Base-by-base conservation (phyloP, 2,888 invertebrate species). In the Tricholauxania praeusta region DNA sequence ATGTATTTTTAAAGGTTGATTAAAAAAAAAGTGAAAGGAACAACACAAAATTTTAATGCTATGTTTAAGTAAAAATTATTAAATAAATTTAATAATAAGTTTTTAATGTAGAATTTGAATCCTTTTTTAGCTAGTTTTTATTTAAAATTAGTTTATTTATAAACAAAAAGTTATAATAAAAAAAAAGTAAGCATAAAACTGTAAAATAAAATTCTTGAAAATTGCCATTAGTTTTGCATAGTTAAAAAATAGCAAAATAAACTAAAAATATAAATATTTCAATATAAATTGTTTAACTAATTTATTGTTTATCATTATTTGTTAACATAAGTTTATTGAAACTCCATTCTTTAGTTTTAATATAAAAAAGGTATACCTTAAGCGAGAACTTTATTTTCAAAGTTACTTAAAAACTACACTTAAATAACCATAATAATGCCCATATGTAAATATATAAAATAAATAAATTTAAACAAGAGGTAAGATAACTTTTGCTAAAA, bases 201-300 rank as follows among this genome's bases (percentile, higher is more conserved):
- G 15, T 17, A 55, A 67, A 62, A 39, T 39, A 55, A n/a, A 64
- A 79, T 77, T 64, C 62, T 53, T 78, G 77, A 74, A 82, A 77
- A 80, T 80, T 81, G 83, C 83, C 83, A 83, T 82, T 82, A 83
- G 82, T 79, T 82, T 76, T 81, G 39, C 49, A 73, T 70, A 62
- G n/a, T 39, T 48, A 12, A 52, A 17, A 63, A 66, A 52, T 59
- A 71, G 6, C 6, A 62, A 74, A 62, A 47, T 47, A 52, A 73
- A 71, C 12, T 55, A 39, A 39, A 39, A 39, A 39, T 39, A 39
- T 39, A 10, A 39, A 7, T 7, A 10, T 39, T 39, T 10, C 39
- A 39, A 39, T 10, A 39, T 39, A 39, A 39, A 39, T 39, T 39
- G 39, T 10, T 39, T 8, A 39, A 2, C 8, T 39, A 39, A 39